Evolutionary conservation across 2,113 vertebrate genomes (phyloP).

Genomic region (Heteronetta atricapilla): DNA sequence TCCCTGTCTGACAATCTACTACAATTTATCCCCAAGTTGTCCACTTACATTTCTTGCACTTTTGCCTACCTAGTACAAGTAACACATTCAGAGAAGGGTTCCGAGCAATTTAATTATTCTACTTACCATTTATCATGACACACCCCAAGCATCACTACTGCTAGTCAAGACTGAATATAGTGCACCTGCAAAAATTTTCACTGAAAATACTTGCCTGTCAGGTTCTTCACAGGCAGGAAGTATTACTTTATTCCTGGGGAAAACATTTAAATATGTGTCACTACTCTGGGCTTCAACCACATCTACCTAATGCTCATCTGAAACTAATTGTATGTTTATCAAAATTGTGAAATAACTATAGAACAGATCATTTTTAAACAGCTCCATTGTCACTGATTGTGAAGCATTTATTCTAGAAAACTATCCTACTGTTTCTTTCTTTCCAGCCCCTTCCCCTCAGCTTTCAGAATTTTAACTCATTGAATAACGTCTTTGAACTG

Average conservation of each 20-base stretch:
- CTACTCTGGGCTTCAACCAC: background rate
- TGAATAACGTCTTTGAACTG: background rate
- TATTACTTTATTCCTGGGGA: background rate
- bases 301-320: background rate
- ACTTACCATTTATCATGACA: background rate
- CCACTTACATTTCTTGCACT: background rate
- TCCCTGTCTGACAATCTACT: background rate
- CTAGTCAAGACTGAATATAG: background rate
- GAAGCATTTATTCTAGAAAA: background rate
- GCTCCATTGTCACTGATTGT: background rate
- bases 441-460: background rate
- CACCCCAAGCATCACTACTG: background rate
- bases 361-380: background rate
- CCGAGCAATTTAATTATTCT: background rate
- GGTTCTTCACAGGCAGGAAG: background rate
- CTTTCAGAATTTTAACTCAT: background rate
- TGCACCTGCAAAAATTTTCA: background rate
- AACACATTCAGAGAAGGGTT: background rate
- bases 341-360: background rate
- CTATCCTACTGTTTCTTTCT: background rate
- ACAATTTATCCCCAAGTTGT: background rate
- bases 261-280: background rate
- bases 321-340: background rate
- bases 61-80: background rate
- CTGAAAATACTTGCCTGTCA: background rate